phyloP scores from a whole-genome alignment of 1,140 invertebrate species.

The Macrocentrus cingulum region DNA sequence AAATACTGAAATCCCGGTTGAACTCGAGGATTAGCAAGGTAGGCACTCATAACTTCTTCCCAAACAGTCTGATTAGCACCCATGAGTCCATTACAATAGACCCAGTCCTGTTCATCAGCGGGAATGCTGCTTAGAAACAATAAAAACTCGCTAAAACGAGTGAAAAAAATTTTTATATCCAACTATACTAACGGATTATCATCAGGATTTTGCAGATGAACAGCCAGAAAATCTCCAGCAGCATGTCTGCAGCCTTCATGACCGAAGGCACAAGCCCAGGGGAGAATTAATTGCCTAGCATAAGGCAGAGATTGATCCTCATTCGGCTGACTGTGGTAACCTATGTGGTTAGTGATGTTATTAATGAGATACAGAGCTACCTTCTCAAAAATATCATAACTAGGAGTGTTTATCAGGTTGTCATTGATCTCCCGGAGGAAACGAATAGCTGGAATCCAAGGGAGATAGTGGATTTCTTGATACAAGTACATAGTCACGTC shows the following conservation, averaged over 20 bases:
- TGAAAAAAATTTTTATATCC: no score
- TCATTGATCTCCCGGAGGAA: background rate
- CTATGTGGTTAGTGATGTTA: constrained; percentile 11
- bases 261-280: constrained; percentile 17
- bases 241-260: constrained; percentile 8
- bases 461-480: constrained; percentile 13
- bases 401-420: constrained; percentile 5
- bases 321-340: background rate
- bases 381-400: constrained; percentile 12
- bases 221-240: background rate
- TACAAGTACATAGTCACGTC: constrained; percentile 4
- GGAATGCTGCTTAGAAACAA: constrained; percentile 5
- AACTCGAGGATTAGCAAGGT: constrained; percentile 7
- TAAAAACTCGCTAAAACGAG: background rate
- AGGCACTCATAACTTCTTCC: constrained; percentile 10
- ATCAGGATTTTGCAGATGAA: background rate
- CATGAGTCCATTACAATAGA: constrained; percentile 15
- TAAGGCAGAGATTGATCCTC: constrained; percentile 6
- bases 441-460: constrained; percentile 1
- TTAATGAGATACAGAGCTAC: constrained; percentile 1
- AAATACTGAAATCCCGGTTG: constrained; percentile 2
- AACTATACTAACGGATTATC: constrained; percentile 1
- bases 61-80: constrained; percentile 15
- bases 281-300: background rate
- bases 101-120: background rate